Conservation (phyloP, 1,140 invertebrate species). For the Trinorchestia longiramus region DNA sequence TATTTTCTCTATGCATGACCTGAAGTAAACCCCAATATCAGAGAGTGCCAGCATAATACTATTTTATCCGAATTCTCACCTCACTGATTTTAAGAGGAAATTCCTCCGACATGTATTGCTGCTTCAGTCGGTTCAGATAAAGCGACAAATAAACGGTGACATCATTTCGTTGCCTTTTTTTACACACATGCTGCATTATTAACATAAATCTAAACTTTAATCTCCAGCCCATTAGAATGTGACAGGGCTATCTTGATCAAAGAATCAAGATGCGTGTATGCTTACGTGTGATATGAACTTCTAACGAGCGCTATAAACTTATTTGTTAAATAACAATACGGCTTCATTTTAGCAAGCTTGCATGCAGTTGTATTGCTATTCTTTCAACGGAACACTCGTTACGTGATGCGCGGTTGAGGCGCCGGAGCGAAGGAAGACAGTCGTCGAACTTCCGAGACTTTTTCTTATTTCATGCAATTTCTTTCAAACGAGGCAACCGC, state of each 20-base stretch:
- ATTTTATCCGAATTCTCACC: too few species aligned
- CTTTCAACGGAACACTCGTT: neutral
- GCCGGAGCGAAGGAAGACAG: neutral
- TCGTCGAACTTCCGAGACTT: neutral
- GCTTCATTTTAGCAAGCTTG: neutral
- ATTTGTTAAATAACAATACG: too few species aligned
- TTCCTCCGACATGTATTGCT: too few species aligned
- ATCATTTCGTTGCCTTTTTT: too few species aligned
- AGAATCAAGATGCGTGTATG: neutral
- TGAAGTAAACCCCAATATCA: too few species aligned
- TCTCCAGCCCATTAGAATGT: too few species aligned
- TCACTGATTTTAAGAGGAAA: too few species aligned
- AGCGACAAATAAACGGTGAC: too few species aligned
- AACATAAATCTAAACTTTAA: neutral
- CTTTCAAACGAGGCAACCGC: neutral
- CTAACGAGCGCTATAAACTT: neutral
- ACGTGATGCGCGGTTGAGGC: neutral
- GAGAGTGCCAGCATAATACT: too few species aligned
- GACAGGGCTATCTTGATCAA: neutral
- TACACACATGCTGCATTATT: too few species aligned
- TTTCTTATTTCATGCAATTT: neutral
- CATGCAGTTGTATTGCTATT: neutral
- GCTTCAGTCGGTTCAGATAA: too few species aligned
- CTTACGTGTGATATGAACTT: neutral
- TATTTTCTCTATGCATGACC: too few species aligned